Conservation (phyloP, 1,140 invertebrate species). For the Drosophila grimshawi region DNA sequence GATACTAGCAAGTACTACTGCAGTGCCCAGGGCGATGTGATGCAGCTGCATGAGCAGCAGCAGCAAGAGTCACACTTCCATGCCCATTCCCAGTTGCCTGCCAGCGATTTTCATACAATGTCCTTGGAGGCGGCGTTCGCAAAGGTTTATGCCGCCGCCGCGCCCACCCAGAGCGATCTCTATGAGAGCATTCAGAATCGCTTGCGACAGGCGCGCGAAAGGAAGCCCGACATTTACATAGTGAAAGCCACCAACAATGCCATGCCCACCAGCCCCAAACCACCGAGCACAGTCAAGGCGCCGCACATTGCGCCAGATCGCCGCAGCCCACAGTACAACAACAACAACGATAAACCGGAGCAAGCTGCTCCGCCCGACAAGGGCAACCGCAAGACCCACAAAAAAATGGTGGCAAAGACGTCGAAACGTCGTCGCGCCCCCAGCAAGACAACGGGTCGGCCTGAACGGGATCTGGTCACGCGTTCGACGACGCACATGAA, state of each 20-base stretch:
- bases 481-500: constrained; percentile 67
- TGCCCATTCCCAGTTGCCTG: not conserved
- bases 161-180: constrained; percentile 49
- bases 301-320: not conserved
- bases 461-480: constrained; percentile 58
- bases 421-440: constrained; percentile 51
- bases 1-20: not conserved
- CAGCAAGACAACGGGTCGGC: not conserved
- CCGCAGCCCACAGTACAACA: constrained; percentile 2
- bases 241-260: constrained; percentile 62
- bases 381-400: not conserved
- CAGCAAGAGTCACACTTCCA: not conserved
- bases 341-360: constrained; percentile 5
- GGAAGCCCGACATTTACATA: constrained; percentile 76
- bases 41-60: not conserved
- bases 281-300: not conserved
- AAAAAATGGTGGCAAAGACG: constrained; percentile 7
- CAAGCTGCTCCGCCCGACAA: not conserved
- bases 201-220: constrained; percentile 66
- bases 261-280: not conserved
- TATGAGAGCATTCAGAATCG: constrained; percentile 65
- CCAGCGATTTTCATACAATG: not conserved
- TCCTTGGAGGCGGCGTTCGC: constrained; percentile 56
- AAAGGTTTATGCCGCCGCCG: constrained; percentile 59
- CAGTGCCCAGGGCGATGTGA: constrained; percentile 12